Evolutionary conservation across 2,797 vertebrate species (phyloP), one percentile per base, ranked within the genome.

Genomic region (Salmo trutta): DNA sequence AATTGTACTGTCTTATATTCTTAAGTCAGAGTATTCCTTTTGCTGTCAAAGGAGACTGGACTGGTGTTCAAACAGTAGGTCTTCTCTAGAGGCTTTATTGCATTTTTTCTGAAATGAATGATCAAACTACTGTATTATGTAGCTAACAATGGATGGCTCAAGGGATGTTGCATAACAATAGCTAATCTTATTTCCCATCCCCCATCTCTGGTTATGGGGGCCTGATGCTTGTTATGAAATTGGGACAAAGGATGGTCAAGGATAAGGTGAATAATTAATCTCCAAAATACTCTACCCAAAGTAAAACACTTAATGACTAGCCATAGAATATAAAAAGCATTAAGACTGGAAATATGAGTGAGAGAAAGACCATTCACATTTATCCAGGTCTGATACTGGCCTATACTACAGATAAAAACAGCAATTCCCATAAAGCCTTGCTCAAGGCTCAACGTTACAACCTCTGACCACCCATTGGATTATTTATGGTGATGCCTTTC

Each of bases 361-460:
- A 10, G 59, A 62, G 14, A 10, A n/a, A 21, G 59, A 62, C n/a
- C n/a, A 47, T 47, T 16, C 65, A 67, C 65, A 33, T 67, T 47
- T 8, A 24, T 21, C 7, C 16, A 15, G 15, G 24, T 67, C 5
- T 67, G 6, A 27, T 19, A 19, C 1, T n/a, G 54, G 54, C 54
- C 2, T 59, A 10, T 59, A 17, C 5, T 7, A 59, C 41, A 8
- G 41, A 10, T 21, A 73, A 36, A 72, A 59, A 81, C 75, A 21
- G 21, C 33, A 85, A 88, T 88, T 88, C 92, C 93, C 93, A 92
- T 7, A 81, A 87, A 2, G 24, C 91, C 8, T 3, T 83, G 85
- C 79, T 59, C 29, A 12, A 0, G 1, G 2, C 41, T 47, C 3
- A 12, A 10, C 68, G 31, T 14, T 5, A 21, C 17, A 14, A 67